Evolutionary conservation across 2,888 invertebrate species (phyloP).

Genomic region (Machimus atricapillus): DNA sequence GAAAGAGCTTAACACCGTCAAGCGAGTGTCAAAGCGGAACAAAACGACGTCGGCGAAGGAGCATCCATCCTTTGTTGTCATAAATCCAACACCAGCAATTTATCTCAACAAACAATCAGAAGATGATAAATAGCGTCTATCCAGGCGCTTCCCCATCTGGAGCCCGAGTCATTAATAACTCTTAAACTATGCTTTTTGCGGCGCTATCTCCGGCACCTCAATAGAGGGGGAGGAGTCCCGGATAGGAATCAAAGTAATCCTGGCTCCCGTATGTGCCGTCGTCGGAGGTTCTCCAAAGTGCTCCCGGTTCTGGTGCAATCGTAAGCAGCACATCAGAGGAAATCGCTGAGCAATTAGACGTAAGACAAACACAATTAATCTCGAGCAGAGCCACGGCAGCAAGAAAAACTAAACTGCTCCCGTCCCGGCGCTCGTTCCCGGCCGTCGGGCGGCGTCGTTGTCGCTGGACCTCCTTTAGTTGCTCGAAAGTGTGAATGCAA

Average conservation of each 20-base stretch:
- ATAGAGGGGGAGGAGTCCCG: background rate
- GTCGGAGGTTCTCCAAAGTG: background rate
- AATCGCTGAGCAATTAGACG: constrained; percentile 23
- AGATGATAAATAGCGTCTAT: constrained; percentile 22
- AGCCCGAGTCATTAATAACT: constrained; percentile 32
- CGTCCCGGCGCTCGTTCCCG: background rate
- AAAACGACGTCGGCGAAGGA: background rate
- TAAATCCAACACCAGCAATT: constrained; percentile 30
- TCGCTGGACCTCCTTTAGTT: background rate
- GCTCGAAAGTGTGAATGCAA: background rate
- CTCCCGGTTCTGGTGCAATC: background rate
- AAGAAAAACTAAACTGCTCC: background rate
- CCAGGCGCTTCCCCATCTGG: constrained; percentile 16
- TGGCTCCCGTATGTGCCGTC: background rate
- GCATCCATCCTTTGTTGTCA: constrained; percentile 34
- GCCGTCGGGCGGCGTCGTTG: background rate
- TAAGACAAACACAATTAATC: constrained; percentile 29
- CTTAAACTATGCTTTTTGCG: background rate
- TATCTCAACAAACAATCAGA: constrained; percentile 33
- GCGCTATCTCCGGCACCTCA: background rate
- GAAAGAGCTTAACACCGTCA: background rate
- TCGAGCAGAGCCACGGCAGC: background rate
- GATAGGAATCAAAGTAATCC: background rate
- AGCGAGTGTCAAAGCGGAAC: background rate
- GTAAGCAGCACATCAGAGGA: background rate